Evolutionary conservation across 2,888 invertebrate genomes (phyloP).

Genomic region (Lacanobia wlatinum): DNA sequence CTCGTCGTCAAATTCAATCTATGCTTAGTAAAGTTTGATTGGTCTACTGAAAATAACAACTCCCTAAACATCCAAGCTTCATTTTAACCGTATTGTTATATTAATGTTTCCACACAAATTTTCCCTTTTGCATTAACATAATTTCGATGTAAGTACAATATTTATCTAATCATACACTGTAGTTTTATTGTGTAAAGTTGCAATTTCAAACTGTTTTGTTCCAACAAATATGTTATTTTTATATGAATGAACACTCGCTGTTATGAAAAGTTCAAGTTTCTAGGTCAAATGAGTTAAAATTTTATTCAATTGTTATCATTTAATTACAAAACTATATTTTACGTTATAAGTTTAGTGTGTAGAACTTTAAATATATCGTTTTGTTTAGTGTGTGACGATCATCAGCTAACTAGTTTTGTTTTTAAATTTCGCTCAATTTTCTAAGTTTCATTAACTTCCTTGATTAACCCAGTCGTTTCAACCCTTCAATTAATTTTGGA

Average conservation of each 20-base stretch:
- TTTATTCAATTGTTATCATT: constrained; percentile 33
- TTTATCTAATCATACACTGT: constrained; percentile 5
- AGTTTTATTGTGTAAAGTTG: neutral
- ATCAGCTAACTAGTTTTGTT: neutral
- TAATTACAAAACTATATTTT: constrained; percentile 7
- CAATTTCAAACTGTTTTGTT: constrained; percentile 7
- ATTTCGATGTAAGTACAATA: neutral
- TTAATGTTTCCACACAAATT: neutral
- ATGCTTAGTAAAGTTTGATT: neutral
- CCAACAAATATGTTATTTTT: neutral
- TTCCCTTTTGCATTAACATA: neutral
- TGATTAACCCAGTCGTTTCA: neutral
- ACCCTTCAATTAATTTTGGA: neutral
- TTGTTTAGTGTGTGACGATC: neutral
- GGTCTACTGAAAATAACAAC: neutral
- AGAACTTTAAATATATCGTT: neutral
- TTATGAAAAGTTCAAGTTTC: constrained; percentile 34
- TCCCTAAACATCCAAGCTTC: neutral
- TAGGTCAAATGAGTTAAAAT: constrained; percentile 36
- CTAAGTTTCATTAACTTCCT: neutral
- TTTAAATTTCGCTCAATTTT: neutral
- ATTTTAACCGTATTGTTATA: neutral
- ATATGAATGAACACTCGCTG: neutral
- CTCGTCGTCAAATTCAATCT: neutral
- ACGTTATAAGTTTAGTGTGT: neutral